Percentiles rank a stretch among this genome's conserved stretches.
phyloP scores from a whole-genome alignment of 1,140 invertebrate species.

The Saxidomus purpurata region DNA sequence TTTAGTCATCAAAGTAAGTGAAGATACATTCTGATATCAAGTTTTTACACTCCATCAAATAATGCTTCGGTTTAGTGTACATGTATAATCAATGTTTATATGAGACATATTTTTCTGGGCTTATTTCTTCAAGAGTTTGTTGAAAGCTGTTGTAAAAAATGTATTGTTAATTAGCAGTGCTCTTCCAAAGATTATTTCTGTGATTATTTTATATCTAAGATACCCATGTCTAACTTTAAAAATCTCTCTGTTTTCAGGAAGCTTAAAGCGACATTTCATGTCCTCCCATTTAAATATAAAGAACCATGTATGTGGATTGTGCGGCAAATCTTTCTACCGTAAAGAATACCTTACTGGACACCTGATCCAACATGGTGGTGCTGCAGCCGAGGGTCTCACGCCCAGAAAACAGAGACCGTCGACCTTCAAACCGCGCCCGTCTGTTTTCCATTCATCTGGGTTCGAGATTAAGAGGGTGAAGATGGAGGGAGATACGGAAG shows the following conservation, averaged over 20 bases:
- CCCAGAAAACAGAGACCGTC: constrained; percentile 41
- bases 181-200: too few relatives aligned
- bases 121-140: too few relatives aligned
- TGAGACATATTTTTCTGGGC: too few relatives aligned
- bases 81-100: too few relatives aligned
- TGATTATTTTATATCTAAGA: too few relatives aligned
- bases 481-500: not conserved
- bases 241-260: constrained; percentile 50
- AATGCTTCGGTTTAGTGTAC: too few relatives aligned
- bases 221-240: too few relatives aligned
- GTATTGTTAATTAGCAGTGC: too few relatives aligned
- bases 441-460: constrained; percentile 40
- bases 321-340: constrained; percentile 64
- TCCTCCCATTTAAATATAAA: constrained; percentile 56
- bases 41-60: too few relatives aligned
- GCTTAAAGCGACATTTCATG: constrained; percentile 61
- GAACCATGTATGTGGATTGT: constrained; percentile 66
- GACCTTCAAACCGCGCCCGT: constrained; percentile 46
- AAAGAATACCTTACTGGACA: constrained; percentile 63
- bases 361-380: constrained; percentile 57
- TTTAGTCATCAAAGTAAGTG: constrained; percentile 65
- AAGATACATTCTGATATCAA: too few relatives aligned
- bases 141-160: too few relatives aligned
- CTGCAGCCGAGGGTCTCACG: constrained; percentile 42
- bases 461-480: not conserved